phyloP scores from a whole-genome alignment of 2,888 invertebrate genomes.

The Tanytarsus gracilentus region DNA sequence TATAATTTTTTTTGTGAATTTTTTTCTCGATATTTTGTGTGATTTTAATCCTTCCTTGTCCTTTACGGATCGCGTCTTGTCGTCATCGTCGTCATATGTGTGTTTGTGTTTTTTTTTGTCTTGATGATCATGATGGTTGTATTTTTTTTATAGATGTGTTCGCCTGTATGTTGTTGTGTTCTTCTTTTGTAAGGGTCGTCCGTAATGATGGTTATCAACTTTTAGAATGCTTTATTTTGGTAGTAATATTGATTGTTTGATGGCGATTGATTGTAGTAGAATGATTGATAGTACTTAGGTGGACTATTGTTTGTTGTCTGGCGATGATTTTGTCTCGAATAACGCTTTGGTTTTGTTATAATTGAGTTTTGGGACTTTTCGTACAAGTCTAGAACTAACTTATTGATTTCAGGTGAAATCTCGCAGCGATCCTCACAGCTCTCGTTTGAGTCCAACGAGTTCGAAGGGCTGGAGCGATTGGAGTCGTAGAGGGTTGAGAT shows the following conservation, averaged over 20 bases:
- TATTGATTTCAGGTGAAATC: conserved; percentile 25
- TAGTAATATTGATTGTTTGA: conserved; percentile 27
- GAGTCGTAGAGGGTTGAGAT: conserved; percentile 49
- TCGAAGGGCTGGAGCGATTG: conserved; percentile 30
- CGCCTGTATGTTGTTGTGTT: background rate
- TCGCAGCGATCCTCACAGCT: conserved; percentile 10
- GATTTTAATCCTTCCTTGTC: conserved; percentile 9
- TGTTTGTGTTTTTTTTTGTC: conserved; percentile 1
- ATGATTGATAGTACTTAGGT: conserved; percentile 18
- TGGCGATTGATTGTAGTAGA: conserved; percentile 21
- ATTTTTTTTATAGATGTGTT: background rate
- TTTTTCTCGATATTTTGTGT: conserved; percentile 5
- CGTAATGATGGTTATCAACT: background rate
- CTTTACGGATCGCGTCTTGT: background rate
- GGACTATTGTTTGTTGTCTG: conserved; percentile 19
- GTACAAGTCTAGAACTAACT: conserved; percentile 23
- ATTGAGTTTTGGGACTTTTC: conserved; percentile 21
- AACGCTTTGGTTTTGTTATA: conserved; percentile 27
- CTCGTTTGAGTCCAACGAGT: conserved; percentile 30
- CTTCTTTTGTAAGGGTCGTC: background rate
- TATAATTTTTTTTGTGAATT: background rate
- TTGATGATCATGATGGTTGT: too few relatives aligned
- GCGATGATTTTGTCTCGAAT: conserved; percentile 8
- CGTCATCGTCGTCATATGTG: background rate
- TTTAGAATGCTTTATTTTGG: conserved; percentile 29